phyloP scores from a whole-genome alignment of 1,140 invertebrate species.

The Leucophenga varia region DNA sequence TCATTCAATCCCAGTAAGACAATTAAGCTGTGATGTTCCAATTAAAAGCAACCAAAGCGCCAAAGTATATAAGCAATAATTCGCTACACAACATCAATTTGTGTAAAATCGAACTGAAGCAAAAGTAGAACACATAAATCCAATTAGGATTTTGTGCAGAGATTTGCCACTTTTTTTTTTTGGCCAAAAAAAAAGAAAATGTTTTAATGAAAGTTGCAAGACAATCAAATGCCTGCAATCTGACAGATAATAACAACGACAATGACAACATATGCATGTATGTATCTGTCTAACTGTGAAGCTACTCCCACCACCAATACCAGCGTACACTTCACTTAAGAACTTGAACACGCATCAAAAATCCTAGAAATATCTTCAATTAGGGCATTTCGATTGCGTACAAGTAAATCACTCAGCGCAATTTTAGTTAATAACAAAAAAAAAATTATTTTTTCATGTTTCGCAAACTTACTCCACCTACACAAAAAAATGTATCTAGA shows the following conservation, averaged over 20 bases:
- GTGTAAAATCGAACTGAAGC: too few species aligned
- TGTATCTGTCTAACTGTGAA: too few species aligned
- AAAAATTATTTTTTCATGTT: conserved; percentile 45
- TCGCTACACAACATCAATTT: conserved; percentile 30
- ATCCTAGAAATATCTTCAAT: conserved; percentile 12
- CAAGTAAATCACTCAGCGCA: conserved; percentile 51
- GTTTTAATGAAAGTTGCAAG: background rate
- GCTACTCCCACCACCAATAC: background rate
- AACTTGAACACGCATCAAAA: background rate
- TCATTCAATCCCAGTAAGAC: too few species aligned
- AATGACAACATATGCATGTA: too few species aligned
- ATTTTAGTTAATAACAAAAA: conserved; percentile 49
- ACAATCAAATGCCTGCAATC: conserved; percentile 20
- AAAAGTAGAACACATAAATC: conserved; percentile 41
- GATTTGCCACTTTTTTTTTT: too few species aligned
- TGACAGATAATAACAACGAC: conserved; percentile 28
- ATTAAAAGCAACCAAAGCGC: conserved; percentile 9
- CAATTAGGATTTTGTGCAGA: conserved; percentile 41
- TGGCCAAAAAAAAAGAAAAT: conserved; percentile 23
- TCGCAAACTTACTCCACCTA: too few species aligned
- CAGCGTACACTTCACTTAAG: background rate
- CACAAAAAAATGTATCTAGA: too few species aligned
- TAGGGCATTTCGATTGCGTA: conserved; percentile 15
- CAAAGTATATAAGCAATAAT: conserved; percentile 47
- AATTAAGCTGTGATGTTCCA: too few species aligned